phyloP scores from a whole-genome alignment of 1,140 invertebrate species.

The Paracyclopina nana region DNA sequence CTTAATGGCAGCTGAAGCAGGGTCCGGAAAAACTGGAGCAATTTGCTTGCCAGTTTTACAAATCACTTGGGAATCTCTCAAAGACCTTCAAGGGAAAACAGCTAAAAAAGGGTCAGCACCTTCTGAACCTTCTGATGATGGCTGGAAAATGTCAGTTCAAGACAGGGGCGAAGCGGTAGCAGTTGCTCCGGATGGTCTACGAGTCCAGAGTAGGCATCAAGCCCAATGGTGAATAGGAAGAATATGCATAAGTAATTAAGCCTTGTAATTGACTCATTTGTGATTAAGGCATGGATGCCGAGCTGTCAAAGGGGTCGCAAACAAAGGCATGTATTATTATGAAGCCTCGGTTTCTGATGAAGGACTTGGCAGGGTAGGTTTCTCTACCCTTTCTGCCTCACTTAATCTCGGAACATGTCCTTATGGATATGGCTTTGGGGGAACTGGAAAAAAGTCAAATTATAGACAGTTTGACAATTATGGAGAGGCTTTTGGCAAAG shows the following conservation, averaged over 20 bases:
- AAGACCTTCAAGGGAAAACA: slow-evolving; percentile 38
- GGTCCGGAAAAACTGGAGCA: slow-evolving; percentile 95
- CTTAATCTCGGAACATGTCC: slow-evolving; percentile 46
- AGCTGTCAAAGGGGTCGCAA: slow-evolving; percentile 64
- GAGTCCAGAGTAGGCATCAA: slow-evolving; percentile 76
- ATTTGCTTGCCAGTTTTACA: slow-evolving; percentile 95
- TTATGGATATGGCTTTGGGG: slow-evolving; percentile 87
- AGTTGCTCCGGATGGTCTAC: slow-evolving; percentile 69
- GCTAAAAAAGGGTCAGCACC: no score
- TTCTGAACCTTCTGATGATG: no score
- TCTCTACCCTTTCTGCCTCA: slow-evolving; percentile 49
- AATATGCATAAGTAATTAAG: no score
- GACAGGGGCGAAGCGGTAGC: slow-evolving; percentile 71
- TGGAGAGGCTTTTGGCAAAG: slow-evolving; percentile 80
- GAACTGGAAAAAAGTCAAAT: slow-evolving; percentile 97
- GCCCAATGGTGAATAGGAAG: no score
- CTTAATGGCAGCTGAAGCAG: slow-evolving; percentile 97
- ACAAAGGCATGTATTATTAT: slow-evolving; percentile 72
- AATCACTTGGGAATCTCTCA: slow-evolving; percentile 93
- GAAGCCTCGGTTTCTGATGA: slow-evolving; percentile 87
- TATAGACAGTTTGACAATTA: slow-evolving; percentile 87
- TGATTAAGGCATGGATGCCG: slow-evolving; percentile 84
- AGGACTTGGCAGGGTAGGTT: slow-evolving; percentile 87
- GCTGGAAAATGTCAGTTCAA: slow-evolving; percentile 63
- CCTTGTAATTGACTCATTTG: no score